phyloP scores from a whole-genome alignment of 1,140 invertebrate species.

The Cheumatopsyche charites region DNA sequence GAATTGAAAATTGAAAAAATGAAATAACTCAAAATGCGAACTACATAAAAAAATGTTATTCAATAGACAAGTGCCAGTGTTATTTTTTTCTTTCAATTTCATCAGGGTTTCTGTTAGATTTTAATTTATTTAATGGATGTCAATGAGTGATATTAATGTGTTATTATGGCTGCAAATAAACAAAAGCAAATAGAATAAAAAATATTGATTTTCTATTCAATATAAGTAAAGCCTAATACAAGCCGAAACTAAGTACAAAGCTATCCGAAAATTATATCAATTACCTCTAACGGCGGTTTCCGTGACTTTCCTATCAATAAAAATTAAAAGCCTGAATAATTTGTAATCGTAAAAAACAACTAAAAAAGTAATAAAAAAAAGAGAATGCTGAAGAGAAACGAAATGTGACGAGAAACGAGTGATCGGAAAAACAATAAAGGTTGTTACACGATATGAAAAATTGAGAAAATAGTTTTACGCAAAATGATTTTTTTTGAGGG shows the following conservation, averaged over 20 bases:
- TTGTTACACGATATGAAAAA: conserved; percentile 13
- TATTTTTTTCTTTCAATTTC: neutral
- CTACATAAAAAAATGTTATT: neutral
- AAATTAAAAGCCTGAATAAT: conserved; percentile 36
- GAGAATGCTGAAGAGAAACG: conserved; percentile 14
- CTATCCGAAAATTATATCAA: conserved; percentile 26
- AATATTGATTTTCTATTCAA: conserved; percentile 13
- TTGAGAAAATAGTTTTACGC: conserved; percentile 3
- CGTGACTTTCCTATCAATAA: conserved; percentile 38
- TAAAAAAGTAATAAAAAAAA: conserved; percentile 14
- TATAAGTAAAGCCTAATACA: conserved; percentile 23
- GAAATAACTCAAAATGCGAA: neutral
- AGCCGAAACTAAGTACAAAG: conserved; percentile 17
- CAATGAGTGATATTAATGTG: neutral
- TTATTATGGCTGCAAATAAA: conserved; percentile 19
- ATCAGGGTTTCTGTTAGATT: neutral
- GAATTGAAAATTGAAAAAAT: neutral
- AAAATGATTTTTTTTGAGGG: conserved; percentile 6
- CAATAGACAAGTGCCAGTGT: neutral
- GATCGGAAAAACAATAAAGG: neutral
- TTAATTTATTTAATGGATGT: neutral
- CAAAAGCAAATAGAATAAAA: conserved; percentile 17
- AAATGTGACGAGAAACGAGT: neutral
- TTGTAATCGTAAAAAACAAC: conserved; percentile 20
- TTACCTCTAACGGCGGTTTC: conserved; percentile 37